Evolutionary conservation across 23 tunicate species (phyloP).

Genomic region (Ascidia mentula): DNA sequence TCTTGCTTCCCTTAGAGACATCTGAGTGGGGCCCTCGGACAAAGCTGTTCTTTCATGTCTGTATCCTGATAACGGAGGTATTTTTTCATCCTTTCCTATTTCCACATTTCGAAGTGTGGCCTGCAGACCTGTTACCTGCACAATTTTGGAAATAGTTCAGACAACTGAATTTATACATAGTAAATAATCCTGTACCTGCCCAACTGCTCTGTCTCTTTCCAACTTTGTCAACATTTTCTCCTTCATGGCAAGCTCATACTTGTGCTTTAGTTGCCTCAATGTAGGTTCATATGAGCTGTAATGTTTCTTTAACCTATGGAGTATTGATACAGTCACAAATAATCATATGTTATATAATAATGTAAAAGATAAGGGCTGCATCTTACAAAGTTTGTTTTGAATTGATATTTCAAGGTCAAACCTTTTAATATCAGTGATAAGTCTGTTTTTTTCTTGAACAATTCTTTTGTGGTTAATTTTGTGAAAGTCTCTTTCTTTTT

Average conservation of each 20-base stretch:
- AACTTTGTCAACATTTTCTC: slow-evolving; percentile 93
- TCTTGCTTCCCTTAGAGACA: slow-evolving; percentile 43
- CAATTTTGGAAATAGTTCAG: too few relatives aligned
- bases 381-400: not conserved
- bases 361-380: not conserved
- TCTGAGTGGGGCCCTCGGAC: slow-evolving; percentile 73
- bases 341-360: not conserved
- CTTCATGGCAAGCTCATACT: slow-evolving; percentile 85
- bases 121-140: slow-evolving; percentile 81
- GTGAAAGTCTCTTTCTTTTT: slow-evolving; percentile 95
- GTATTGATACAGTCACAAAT: not conserved
- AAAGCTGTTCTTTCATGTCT: slow-evolving; percentile 40
- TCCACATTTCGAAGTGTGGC: slow-evolving; percentile 79
- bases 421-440: slow-evolving; percentile 91
- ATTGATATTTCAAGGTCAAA: not conserved
- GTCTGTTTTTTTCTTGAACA: slow-evolving; percentile 92
- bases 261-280: slow-evolving; percentile 69
- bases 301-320: slow-evolving; percentile 78
- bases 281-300: slow-evolving; percentile 87
- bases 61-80: slow-evolving; percentile 74
- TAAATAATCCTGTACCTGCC: slow-evolving; percentile 42
- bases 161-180: too few relatives aligned
- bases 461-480: slow-evolving; percentile 85
- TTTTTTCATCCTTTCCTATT: slow-evolving; percentile 64
- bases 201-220: slow-evolving; percentile 89